phyloP scores from a whole-genome alignment of 2,113 vertebrate species.

The Pterophyllum scalare region DNA sequence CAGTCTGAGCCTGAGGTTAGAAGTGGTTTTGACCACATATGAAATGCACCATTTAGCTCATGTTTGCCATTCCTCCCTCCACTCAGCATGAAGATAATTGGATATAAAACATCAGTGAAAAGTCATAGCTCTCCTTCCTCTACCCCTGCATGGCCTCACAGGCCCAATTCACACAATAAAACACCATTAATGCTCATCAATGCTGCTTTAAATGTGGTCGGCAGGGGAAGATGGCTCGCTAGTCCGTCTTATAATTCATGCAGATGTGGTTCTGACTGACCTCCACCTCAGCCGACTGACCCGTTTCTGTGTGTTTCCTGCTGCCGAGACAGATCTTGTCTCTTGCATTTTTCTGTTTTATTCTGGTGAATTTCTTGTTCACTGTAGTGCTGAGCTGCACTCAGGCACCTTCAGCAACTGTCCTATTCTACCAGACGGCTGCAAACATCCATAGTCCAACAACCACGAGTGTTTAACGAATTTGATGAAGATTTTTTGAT shows the following conservation, averaged over 20 bases:
- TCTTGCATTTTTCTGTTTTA: background rate
- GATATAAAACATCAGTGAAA: conserved; percentile 68
- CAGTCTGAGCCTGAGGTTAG: conserved; percentile 40
- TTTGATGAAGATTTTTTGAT: background rate
- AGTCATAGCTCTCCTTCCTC: conserved; percentile 45
- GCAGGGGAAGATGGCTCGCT: conserved; percentile 20
- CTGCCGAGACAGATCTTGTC: background rate
- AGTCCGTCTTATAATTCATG: conserved; percentile 32
- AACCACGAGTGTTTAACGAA: background rate
- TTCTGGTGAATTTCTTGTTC: background rate
- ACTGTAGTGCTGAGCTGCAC: background rate
- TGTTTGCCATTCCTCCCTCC: conserved; percentile 60
- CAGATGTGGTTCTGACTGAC: conserved; percentile 28
- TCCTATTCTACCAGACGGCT: background rate
- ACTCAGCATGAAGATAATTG: conserved; percentile 67
- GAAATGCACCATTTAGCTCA: conserved; percentile 56
- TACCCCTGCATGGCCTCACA: conserved; percentile 6
- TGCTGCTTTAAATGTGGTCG: conserved; percentile 40
- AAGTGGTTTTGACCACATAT: conserved; percentile 62
- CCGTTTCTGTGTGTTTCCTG: conserved; percentile 31
- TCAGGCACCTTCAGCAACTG: fast-evolving
- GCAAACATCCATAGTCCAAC: background rate
- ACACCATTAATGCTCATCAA: conserved; percentile 59
- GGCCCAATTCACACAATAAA: conserved; percentile 55
- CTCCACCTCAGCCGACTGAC: conserved; percentile 11